Percentiles rank a stretch among this genome's conserved stretches.
Evolutionary conservation across 2,113 vertebrate species (phyloP).

Genomic region (Oriolus oriolus): DNA sequence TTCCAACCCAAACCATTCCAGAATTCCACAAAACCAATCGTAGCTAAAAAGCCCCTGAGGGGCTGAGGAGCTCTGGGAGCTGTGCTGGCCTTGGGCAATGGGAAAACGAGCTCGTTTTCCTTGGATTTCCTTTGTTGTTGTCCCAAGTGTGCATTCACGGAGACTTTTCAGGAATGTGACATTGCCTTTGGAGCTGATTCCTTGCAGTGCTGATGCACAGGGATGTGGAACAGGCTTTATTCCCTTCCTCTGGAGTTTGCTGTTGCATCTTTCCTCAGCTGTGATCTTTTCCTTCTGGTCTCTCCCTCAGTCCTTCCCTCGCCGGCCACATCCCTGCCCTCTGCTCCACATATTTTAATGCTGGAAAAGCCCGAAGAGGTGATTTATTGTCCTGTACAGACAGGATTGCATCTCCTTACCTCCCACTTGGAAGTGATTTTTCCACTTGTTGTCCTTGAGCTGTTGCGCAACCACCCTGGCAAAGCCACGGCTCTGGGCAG

Average conservation of each 20-base stretch:
- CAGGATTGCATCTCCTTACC: background rate
- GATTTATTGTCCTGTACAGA: background rate
- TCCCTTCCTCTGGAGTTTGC: background rate
- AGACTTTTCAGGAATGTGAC: background rate
- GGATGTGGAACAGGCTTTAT: background rate
- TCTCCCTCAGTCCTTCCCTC: background rate
- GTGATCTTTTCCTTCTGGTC: background rate
- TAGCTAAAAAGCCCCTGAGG: background rate
- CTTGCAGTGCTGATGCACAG: background rate
- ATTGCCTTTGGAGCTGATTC: background rate
- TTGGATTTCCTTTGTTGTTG: background rate
- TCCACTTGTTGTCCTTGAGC: background rate
- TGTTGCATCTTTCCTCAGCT: background rate
- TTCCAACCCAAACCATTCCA: background rate
- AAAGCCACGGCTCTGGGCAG: fast-evolving
- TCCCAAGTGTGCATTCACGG: background rate
- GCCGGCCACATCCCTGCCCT: background rate
- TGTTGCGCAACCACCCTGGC: background rate
- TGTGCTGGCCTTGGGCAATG: background rate
- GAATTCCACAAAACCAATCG: background rate
- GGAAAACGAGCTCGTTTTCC: fast-evolving
- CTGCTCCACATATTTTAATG: background rate
- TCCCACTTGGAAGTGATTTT: background rate
- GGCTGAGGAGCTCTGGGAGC: background rate
- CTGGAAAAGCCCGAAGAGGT: background rate